Conservation (phyloP, 2,797 vertebrate species). For the Erethizon dorsatum region DNA sequence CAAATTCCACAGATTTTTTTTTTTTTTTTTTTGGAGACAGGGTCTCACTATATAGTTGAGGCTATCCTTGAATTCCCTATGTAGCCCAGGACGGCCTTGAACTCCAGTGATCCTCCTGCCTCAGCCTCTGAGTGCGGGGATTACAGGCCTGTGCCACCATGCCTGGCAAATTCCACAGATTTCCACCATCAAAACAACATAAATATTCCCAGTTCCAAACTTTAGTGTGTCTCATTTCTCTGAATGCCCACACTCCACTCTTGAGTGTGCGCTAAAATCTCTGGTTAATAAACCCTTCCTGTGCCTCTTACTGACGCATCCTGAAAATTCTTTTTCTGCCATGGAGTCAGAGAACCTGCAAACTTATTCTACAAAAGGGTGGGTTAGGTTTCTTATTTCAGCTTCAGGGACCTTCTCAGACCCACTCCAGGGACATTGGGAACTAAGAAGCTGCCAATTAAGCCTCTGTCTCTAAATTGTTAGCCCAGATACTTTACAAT, state of each 20-base stretch:
- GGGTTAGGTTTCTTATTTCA: neutral
- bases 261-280: neutral
- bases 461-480: constrained; percentile 19
- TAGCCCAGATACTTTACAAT: neutral
- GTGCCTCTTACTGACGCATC: neutral
- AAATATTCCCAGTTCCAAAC: neutral
- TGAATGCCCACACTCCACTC: neutral
- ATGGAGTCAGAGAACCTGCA: neutral
- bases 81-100: neutral
- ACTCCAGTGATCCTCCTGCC: too few relatives aligned
- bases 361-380: neutral
- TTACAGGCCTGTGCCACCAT: neutral
- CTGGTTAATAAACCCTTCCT: neutral
- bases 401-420: neutral
- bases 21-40: too few relatives aligned
- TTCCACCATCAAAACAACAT: neutral
- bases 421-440: neutral
- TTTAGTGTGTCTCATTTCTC: neutral
- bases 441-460: constrained; percentile 21
- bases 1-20: neutral
- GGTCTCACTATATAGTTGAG: neutral
- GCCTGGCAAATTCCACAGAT: neutral
- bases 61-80: neutral
- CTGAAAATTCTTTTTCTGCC: neutral
- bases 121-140: neutral